Conservation (phyloP, 2,888 invertebrate species). For the Calephelis perditalis region DNA sequence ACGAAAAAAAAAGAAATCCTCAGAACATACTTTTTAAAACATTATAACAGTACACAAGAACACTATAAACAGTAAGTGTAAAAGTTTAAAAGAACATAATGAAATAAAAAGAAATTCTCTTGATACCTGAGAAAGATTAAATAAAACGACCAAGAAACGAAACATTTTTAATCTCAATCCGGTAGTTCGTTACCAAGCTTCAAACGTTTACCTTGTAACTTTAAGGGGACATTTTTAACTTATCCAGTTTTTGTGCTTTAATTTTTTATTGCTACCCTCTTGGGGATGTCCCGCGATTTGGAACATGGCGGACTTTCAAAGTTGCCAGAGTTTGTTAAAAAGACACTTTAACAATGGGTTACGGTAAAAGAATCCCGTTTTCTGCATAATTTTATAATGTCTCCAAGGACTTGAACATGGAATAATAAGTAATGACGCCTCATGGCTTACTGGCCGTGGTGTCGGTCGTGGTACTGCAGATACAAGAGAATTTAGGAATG, state of each 20-base stretch:
- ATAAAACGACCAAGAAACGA: background rate
- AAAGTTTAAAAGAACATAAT: too few relatives aligned
- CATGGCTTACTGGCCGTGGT: too few relatives aligned
- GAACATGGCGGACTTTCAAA: constrained; percentile 61
- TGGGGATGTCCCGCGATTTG: constrained; percentile 69
- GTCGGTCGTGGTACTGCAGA: too few relatives aligned
- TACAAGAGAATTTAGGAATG: too few relatives aligned
- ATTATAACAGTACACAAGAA: too few relatives aligned
- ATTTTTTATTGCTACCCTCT: constrained; percentile 66
- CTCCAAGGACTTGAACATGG: constrained; percentile 24
- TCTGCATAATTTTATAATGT: constrained; percentile 66
- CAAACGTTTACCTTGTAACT: constrained; percentile 56
- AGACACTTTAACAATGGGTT: constrained; percentile 74
- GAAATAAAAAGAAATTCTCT: too few relatives aligned
- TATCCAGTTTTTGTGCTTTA: constrained; percentile 63
- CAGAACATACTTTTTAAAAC: too few relatives aligned
- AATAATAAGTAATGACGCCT: too few relatives aligned
- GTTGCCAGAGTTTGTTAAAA: constrained; percentile 65
- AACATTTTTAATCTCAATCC: constrained; percentile 28
- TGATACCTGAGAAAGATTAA: background rate
- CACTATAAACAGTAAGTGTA: too few relatives aligned
- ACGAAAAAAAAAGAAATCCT: too few relatives aligned
- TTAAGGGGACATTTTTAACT: constrained; percentile 61
- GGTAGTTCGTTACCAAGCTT: constrained; percentile 50
- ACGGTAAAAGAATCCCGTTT: constrained; percentile 54